Evolutionary conservation across 2,113 vertebrate species (phyloP).

Genomic region (Calidris pugnax): DNA sequence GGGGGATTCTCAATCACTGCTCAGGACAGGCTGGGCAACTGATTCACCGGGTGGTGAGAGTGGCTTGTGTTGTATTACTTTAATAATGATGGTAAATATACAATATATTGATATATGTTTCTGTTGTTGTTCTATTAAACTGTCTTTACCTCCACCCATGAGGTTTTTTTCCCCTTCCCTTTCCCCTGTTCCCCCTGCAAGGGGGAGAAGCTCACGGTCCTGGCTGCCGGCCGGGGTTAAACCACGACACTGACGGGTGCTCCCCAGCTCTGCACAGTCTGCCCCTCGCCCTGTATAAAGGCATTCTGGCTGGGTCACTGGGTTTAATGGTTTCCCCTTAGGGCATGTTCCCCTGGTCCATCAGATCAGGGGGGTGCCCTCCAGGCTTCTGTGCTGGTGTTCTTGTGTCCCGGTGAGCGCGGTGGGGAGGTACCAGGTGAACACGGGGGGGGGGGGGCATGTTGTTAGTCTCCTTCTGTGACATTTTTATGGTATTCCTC

Average conservation of each 20-base stretch:
- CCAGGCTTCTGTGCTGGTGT: background rate
- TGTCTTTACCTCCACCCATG: background rate
- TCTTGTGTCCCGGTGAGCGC: accelerated
- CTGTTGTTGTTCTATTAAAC: background rate
- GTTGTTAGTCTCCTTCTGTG: background rate
- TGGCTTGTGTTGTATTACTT: background rate
- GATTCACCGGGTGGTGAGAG: background rate
- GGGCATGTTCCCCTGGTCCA: background rate
- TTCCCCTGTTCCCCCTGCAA: background rate
- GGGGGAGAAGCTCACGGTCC: background rate
- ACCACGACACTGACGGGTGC: background rate
- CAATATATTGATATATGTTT: background rate
- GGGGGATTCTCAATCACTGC: background rate
- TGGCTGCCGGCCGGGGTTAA: background rate
- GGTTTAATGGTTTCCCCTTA: background rate
- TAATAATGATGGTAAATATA: too few species aligned
- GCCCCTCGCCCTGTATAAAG: background rate
- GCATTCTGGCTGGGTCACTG: background rate
- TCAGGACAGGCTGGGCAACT: background rate
- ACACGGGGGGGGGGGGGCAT: background rate
- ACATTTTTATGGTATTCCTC: background rate
- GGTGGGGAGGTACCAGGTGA: background rate
- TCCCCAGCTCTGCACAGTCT: background rate
- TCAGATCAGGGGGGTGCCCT: accelerated
- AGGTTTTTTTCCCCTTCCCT: background rate